Evolutionary conservation across 2,113 vertebrate species (phyloP).

Genomic region (Macheiramphus alcinus): DNA sequence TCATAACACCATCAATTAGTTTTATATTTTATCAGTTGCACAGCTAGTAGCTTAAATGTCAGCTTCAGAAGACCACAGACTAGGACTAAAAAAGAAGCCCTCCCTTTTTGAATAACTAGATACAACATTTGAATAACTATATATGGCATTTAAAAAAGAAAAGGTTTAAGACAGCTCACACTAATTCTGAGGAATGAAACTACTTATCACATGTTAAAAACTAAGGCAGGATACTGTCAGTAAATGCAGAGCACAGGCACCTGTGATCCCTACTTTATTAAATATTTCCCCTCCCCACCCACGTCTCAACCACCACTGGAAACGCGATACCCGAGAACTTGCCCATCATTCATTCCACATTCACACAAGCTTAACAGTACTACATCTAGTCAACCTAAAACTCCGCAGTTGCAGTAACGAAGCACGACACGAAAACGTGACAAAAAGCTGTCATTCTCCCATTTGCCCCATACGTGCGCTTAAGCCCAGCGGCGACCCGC

Average conservation of each 20-base stretch:
- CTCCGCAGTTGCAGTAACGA: neutral
- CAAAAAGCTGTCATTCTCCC: neutral
- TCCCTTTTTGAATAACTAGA: neutral
- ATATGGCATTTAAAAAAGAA: neutral
- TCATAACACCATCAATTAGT: neutral
- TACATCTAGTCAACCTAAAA: neutral
- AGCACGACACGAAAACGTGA: accelerated
- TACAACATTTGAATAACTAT: neutral
- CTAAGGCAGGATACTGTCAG: neutral
- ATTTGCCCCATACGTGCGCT: accelerated
- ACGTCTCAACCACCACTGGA: neutral
- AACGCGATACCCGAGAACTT: neutral
- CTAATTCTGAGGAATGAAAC: neutral
- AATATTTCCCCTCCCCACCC: neutral
- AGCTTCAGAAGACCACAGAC: neutral
- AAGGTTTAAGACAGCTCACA: neutral
- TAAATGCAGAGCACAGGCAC: neutral
- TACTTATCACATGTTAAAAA: neutral
- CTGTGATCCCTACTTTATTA: neutral
- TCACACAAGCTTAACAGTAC: neutral
- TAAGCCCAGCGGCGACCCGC: neutral
- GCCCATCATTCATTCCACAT: neutral
- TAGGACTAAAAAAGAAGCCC: neutral
- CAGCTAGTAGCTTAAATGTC: neutral
- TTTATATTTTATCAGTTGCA: neutral